These are phyloP conservation scores for Caenorhabditis drosophilae DNA, from an alignment of 2,888 invertebrate species.

Conservation along the genomic window DNA sequence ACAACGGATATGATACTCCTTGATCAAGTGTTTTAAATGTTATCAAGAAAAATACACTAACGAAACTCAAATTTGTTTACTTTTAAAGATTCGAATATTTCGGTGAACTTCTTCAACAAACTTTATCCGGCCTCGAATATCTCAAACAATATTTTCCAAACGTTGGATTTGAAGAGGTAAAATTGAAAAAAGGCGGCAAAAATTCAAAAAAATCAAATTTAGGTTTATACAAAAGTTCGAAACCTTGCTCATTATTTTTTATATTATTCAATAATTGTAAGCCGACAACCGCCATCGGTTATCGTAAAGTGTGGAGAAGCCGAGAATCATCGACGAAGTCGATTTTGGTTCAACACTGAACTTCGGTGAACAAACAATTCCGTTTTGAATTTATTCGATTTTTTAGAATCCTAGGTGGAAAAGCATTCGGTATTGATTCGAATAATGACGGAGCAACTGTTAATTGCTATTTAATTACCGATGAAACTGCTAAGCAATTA, in stretches of 20 bases:
- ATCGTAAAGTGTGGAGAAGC: conserved; percentile 69
- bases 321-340: conserved; percentile 65
- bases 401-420: conserved; percentile 63
- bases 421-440: conserved; percentile 63
- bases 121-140: conserved; percentile 61
- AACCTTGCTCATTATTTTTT: conserved; percentile 66
- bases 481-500: conserved; percentile 66
- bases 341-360: conserved; percentile 69
- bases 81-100: conserved; percentile 65
- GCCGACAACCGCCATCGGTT: conserved; percentile 66
- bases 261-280: conserved; percentile 67
- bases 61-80: too few relatives aligned
- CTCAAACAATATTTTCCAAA: conserved; percentile 62
- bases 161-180: conserved; percentile 63
- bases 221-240: conserved; percentile 50
- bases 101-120: conserved; percentile 67
- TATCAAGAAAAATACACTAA: too few relatives aligned
- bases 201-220: too few relatives aligned
- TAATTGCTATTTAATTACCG: conserved; percentile 66
- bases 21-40: too few relatives aligned
- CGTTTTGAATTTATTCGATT: too few relatives aligned
- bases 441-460: conserved; percentile 55
- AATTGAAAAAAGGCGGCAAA: too few relatives aligned
- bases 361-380: too few relatives aligned
- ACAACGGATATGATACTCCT: conserved; percentile 33